Evolutionary conservation across 2,888 invertebrate genomes (phyloP), one percentile per base, ranked within the genome.

Genomic region (Xanthorhoe spadicearia): DNA sequence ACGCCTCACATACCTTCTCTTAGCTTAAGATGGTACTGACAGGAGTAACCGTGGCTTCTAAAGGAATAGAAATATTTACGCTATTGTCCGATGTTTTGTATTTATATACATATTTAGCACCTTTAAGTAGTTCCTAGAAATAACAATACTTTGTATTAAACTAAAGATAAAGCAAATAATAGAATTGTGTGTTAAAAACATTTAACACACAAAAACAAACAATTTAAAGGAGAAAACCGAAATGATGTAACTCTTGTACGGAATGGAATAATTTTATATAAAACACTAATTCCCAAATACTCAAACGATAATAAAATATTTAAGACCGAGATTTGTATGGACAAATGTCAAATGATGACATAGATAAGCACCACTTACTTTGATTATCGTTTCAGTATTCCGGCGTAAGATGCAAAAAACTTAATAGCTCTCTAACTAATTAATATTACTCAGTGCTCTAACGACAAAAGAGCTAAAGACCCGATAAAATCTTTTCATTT

Each of bases 21-120:
- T 17, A 19, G 13, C 18, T 49, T 52, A 46, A 55, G 48, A 68
- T 73, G 73, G 77, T 71, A 72, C 71, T 76, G 61, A 13, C 10
- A 35, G 28, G 56, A 53, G 46, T 54, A 18, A 43, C 51, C 35
- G 46, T 56, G 32, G 9, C 70, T 77, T 77, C 71, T 74, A 75
- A 70, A 70, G 75, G 76, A 74, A 78, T 77, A 76, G 72, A 62
- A 78, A 85, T 86, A 85, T 87, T 86, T 85, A 81, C 74, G 76
- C 85, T 78, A 87, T 87, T 87, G 87, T 87, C 78, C 80, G 38
- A 43, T 3, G 13, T 9, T 0, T 32, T 7, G 8, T 7, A 32
- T 32, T 32, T 7, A 32, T 7, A n/a, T 7, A 7, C 7, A 43
- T 5, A 43, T 43, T 43, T 23, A 23, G 23, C 23, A 23, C 1